phyloP scores from a whole-genome alignment of 2,113 vertebrate species.

The Rutilus rutilus region DNA sequence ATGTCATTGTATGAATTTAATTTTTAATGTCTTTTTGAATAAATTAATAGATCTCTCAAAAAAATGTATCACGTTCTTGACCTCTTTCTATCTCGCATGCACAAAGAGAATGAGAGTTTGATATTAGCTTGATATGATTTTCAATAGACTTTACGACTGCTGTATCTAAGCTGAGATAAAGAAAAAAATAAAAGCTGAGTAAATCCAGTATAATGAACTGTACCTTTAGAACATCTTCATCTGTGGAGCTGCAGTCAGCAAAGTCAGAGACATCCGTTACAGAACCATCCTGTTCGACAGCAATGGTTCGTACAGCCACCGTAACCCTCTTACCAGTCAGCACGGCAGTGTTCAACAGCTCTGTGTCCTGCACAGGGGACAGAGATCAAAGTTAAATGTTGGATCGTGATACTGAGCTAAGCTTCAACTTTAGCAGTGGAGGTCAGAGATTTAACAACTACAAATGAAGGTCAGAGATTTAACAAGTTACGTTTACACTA shows the following conservation, averaged over 20 bases:
- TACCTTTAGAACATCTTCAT: slow-evolving; percentile 91
- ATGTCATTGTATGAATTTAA: background rate
- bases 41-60: background rate
- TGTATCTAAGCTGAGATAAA: background rate
- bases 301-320: slow-evolving; percentile 85
- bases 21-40: background rate
- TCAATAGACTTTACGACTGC: no score
- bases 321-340: slow-evolving; percentile 88
- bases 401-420: background rate
- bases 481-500: background rate
- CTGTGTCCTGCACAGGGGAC: slow-evolving; percentile 79
- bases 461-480: slow-evolving; percentile 19
- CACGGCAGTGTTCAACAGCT: slow-evolving; percentile 89
- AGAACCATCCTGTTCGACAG: slow-evolving; percentile 83
- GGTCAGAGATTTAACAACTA: background rate
- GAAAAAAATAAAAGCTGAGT: background rate
- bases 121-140: background rate
- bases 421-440: background rate
- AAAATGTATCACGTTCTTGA: background rate
- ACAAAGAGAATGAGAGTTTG: background rate
- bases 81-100: background rate
- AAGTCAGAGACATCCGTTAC: slow-evolving; percentile 86
- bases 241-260: slow-evolving; percentile 85
- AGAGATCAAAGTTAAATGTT: background rate
- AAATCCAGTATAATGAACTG: slow-evolving; percentile 23